Evolutionary conservation across 1,140 invertebrate species (phyloP), one percentile per base, ranked within the genome.

Genomic region (Atopsyche davidsoni): DNA sequence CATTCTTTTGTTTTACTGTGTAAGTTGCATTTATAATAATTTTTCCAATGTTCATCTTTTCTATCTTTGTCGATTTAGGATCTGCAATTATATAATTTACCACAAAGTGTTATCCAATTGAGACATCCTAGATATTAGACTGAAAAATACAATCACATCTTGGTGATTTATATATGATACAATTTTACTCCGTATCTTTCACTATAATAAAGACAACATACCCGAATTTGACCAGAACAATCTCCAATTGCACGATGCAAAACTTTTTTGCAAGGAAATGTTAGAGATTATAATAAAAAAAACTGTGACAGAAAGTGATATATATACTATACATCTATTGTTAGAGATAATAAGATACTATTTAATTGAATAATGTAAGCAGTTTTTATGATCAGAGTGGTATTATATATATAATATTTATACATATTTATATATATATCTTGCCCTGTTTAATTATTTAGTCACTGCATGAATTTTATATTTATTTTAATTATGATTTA

Each of bases 251-350:
- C 46, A 41, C 24, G 47, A 32, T 48, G 46, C 49, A 51, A 53
- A 41, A 36, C 25, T 34, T 22, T 31, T 52, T 53, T 39, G 46
- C 42, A 40, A 43, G 34, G 34, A 40, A 51, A 51, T 38, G 43
- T 54, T 54, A 54, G 56, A 51, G 56, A 51, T 47, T 39, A 40
- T n/a, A n/a, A n/a, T n/a, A 42, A 50, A 44, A 46, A 41, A 22
- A 51, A 50, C 56, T 58, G 56, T 54, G 56, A 58, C 56, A 50
- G 47, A 58, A 51, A 58, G 56, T 58, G 56, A 58, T 58, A 52
- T 52, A 51, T 42, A 58, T 54, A 58, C 51, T 51, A 56, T 52
- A 56, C 51, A 52, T 56, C 45, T 56, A 56, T 43, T 53, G 32
- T 57, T 57, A 57, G 55, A 57, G 25, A 57, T 57, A 46, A 53